Conservation (phyloP, 1,140 invertebrate genomes). For the Ridgeia piscesae region DNA sequence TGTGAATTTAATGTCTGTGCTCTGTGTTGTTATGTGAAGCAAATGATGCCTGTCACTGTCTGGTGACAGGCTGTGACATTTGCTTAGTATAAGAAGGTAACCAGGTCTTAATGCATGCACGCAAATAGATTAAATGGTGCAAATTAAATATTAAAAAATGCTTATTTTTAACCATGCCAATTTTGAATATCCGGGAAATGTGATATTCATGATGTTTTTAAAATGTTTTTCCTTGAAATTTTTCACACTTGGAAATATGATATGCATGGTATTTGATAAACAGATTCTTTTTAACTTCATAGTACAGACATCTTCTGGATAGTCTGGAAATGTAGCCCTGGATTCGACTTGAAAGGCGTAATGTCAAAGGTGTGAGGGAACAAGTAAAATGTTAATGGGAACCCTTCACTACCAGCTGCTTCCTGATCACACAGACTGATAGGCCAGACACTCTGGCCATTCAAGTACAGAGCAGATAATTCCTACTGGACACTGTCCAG, state of each 20-base stretch:
- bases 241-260: too few species aligned
- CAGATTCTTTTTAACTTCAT: not conserved
- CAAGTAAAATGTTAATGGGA: not conserved
- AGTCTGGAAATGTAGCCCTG: not conserved
- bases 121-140: too few species aligned
- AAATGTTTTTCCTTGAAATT: too few species aligned
- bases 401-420: not conserved
- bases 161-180: too few species aligned
- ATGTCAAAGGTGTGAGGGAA: not conserved
- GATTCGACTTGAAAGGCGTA: not conserved
- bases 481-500: not conserved
- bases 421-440: not conserved
- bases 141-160: too few species aligned
- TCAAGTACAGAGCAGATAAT: not conserved
- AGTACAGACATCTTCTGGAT: not conserved
- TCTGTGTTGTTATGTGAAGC: not conserved
- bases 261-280: too few species aligned
- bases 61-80: not conserved
- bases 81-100: not conserved
- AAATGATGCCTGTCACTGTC: not conserved
- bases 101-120: not conserved
- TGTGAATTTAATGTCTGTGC: too few species aligned
- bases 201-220: too few species aligned
- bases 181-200: too few species aligned
- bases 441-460: not conserved